Percentiles rank a stretch among this genome's conserved stretches.
These are phyloP conservation scores for western clawed frog (Xenopus tropicalis) DNA, from an alignment of 2,113 vertebrate genomes.

Conservation along the genomic window DNA sequence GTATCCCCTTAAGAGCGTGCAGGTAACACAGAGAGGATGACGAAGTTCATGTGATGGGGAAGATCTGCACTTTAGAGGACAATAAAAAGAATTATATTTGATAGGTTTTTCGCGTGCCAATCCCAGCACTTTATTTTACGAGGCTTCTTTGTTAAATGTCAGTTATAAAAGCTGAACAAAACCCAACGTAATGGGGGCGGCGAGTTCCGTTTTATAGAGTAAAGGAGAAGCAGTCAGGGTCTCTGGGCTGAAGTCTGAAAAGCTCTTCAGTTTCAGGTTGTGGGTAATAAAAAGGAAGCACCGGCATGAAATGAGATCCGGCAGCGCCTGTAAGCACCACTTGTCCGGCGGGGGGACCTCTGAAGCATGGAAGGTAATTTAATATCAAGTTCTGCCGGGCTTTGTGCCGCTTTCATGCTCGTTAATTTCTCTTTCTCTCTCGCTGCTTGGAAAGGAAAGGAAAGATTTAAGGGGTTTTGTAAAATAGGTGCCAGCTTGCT, in stretches of 20 bases:
- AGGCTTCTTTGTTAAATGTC: no score
- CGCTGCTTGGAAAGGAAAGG: slow-evolving; percentile 45
- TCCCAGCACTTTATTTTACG: no score
- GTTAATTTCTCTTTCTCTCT: slow-evolving; percentile 49
- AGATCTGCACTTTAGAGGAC: no score
- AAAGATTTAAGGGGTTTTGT: not conserved
- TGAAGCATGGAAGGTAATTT: slow-evolving; percentile 26
- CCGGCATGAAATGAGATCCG: slow-evolving; percentile 10
- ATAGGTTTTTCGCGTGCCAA: no score
- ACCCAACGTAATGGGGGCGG: not conserved
- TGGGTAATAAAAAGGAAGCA: slow-evolving; percentile 21
- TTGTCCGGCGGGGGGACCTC: slow-evolving; percentile 10
- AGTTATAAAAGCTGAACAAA: no score
- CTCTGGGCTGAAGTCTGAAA: not conserved
- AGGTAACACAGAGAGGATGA: no score
- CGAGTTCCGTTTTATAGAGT: not conserved
- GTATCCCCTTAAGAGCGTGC: no score
- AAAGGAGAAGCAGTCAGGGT: not conserved
- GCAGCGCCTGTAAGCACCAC: slow-evolving; percentile 25
- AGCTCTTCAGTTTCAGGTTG: not conserved
- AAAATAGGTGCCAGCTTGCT: no score
- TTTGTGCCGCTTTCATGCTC: slow-evolving; percentile 44
- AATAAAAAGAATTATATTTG: no score
- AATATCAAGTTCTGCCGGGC: slow-evolving; percentile 32
- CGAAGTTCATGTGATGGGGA: no score